A percentile compares a stretch with the other conserved stretches of the same genome.
Conservation (phyloP, 1,140 invertebrate genomes). For the Wasmannia auropunctata region DNA sequence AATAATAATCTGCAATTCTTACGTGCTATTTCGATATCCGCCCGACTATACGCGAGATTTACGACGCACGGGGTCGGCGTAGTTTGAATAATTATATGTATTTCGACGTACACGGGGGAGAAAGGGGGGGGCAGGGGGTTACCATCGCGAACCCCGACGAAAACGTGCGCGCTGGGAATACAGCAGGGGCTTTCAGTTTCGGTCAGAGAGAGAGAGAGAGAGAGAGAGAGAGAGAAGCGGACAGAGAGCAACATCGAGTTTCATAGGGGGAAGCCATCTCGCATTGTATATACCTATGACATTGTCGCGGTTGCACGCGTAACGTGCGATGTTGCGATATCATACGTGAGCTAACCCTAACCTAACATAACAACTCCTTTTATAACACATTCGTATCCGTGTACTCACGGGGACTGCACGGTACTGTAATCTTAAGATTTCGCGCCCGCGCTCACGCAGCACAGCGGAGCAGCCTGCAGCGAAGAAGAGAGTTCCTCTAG, state of each 20-base stretch:
- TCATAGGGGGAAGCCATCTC: conserved; percentile 53
- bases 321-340: conserved; percentile 52
- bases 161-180: conserved; percentile 33
- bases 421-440: conserved; percentile 39
- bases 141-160: conserved; percentile 6
- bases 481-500: not conserved
- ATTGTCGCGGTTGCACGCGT: conserved; percentile 76
- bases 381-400: not conserved
- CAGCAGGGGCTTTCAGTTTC: conserved; percentile 23
- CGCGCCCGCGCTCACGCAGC: conserved; percentile 21
- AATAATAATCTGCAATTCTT: conserved; percentile 29
- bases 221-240: not conserved
- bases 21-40: conserved; percentile 4
- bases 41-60: conserved; percentile 10
- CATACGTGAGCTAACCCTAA: conserved; percentile 23
- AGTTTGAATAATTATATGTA: conserved; percentile 53
- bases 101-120: conserved; percentile 16
- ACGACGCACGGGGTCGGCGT: not conserved
- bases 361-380: not conserved
- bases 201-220: conserved; percentile 8
- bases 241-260: conserved; percentile 31
- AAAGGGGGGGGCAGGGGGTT: too few relatives aligned
- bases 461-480: too few relatives aligned
- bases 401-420: too few relatives aligned
- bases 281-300: conserved; percentile 75